Base-by-base conservation (phyloP, 2,113 vertebrate species). In the Catharus minimus region DNA sequence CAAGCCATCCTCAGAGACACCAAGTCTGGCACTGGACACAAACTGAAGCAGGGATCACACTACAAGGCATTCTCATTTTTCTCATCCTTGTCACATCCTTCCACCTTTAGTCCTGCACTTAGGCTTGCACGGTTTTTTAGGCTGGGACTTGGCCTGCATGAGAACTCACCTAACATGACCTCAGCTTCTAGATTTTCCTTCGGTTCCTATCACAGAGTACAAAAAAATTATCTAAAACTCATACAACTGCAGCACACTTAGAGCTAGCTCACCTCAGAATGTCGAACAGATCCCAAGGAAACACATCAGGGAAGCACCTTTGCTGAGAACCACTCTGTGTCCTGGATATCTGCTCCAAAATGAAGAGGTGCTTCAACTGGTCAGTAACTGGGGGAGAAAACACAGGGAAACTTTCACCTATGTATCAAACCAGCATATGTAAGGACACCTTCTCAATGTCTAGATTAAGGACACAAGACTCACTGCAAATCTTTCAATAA, bases 361-460 rank as follows among this genome's bases (percentile, higher is more conserved):
- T 30, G 7, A 36, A 60, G 8, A 76, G 5, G 10, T 30, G n/a
- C 27, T 64, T 62, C 30, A 58, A 18, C 27, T 36, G 21, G 11
- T 53, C 66, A 57, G 17, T 56, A 55, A 20, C 0, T 41, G 55
- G 6, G 28, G 33, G 5, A 13, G 5, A 13, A 44, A 76, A 32
- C 28, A 20, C 3, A 36, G 27, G 8, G 39, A 79, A 76, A 38
- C 3, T 39, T 76, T 27, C 13, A 32, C 26, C 47, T 41, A 5
- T 8, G 5, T 10, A 30, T 24, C 33, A 66, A 62, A 76, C 12
- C 39, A 58, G 19, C 14, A 38, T 1, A 2, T 11, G 15, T 3
- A 47, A 38, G 7, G 23, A 58, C 32, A 47, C 9, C 0, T 20
- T 52, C 32, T 26, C 47, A 52, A 10, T 8, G 2, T 7, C 6